Base-by-base conservation (phyloP, 2,888 invertebrate species). In the Phasia obesa region DNA sequence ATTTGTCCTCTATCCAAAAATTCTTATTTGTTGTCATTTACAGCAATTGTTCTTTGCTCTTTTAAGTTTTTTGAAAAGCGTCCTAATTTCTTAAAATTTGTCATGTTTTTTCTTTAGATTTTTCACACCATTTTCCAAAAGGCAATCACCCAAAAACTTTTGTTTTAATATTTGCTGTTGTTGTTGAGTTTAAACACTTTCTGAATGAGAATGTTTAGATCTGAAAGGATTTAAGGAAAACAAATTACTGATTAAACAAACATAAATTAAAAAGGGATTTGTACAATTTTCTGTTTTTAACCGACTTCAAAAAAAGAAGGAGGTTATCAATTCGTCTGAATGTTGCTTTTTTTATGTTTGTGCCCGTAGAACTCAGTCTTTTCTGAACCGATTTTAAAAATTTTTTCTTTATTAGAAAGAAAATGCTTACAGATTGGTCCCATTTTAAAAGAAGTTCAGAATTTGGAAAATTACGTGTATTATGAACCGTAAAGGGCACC, bases 21-120 rank as follows among this genome's bases (percentile, higher is more conserved):
- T 59, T 67, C 0, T 69, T 49, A 64, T 31, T 64, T 35, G 21
- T 75, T 77, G 44, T 62, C 57, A 64, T 75, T 59, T 70, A 44
- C 67, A 71, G 44, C 76, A 57, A 69, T 38, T 57, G n/a, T n/a
- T 55, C 6, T 19, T 27, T 23, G 21, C n/a, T 19, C 11, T 51
- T 4, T 31, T 47, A 7, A 53, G 2, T 62, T 21, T n/a, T 4
- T 51, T 55, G 4, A 49, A 53, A 71, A 35, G 3, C 15, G 25
- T 19, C 9, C 11, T 23, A 44, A 21, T 4, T 31, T n/a, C 7
- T 38, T 38, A 0, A 21, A 47, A 35, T 17, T 13, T 42, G n/a
- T 70, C 2, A 35, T 11, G 11, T 11, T 11, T 47, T 65, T 25
- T 49, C 15, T 25, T 23, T 31, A 23, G 19, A 23, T 17, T 2